phyloP scores from a whole-genome alignment of 2,113 vertebrate genomes.

The Megaceryle torquata region DNA sequence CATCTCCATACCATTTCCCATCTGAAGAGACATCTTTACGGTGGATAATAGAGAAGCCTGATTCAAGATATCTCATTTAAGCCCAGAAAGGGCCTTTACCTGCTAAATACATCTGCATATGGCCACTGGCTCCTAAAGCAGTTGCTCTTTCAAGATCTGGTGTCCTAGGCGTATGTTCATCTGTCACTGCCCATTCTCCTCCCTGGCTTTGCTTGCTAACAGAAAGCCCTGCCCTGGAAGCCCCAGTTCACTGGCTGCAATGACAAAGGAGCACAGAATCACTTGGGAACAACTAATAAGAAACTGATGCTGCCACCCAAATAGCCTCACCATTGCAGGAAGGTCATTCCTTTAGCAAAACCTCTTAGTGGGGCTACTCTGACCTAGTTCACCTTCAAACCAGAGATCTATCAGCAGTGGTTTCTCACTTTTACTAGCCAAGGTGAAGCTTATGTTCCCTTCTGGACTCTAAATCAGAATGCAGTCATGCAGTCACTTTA shows the following conservation, averaged over 20 bases:
- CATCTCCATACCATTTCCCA: rapidly evolving
- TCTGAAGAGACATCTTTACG: neutral
- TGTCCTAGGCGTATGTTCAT: neutral
- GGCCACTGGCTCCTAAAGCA: neutral
- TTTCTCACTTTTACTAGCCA: neutral
- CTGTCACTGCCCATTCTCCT: rapidly evolving
- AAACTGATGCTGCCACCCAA: neutral
- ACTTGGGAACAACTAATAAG: neutral
- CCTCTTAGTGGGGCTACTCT: neutral
- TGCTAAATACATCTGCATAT: neutral
- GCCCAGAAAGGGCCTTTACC: neutral
- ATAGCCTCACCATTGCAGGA: neutral
- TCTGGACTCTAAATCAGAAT: neutral
- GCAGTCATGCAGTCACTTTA: neutral
- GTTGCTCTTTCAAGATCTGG: neutral
- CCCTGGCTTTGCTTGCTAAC: neutral
- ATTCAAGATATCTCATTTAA: neutral
- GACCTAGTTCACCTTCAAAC: neutral
- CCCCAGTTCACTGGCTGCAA: neutral
- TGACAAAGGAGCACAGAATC: neutral
- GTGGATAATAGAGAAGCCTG: neutral
- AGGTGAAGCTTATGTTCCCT: neutral
- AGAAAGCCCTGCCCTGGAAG: neutral
- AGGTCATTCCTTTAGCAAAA: neutral
- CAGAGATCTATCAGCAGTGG: neutral